Evolutionary conservation across 2,797 vertebrate species (phyloP), one percentile per base, ranked within the genome.

Genomic region (Diplodus sargus): DNA sequence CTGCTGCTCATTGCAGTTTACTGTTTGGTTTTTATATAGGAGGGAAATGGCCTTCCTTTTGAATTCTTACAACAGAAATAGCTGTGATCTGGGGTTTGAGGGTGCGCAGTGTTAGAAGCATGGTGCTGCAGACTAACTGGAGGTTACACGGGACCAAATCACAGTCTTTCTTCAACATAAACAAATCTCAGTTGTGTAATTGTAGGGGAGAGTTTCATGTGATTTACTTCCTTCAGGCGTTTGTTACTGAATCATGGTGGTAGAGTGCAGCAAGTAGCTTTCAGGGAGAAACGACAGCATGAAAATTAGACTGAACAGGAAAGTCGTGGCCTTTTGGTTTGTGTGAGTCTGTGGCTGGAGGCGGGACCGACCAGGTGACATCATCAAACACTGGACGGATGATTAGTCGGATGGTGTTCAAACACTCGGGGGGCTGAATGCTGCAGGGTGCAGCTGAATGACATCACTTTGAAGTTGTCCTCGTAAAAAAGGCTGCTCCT

Each of bases 401-500:
- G 54, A 62, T 58, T 70, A 60, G 64, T 20, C 23, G 13, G 6
- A 7, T 18, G 58, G 15, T 4, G 28, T 34, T 60, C 49, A 34
- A 57, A 57, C 39, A 4, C 56, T 67, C 49, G 20, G 20, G 42
- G 62, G 51, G 67, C 66, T 34, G 3, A 72, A 70, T n/a, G 66
- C 64, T 62, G 7, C 8, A 25, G 65, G 74, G 34, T 57, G 68
- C 68, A 62, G 75, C 78, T 56, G 39, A 76, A 53, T 52, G 39
- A 76, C 69, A 71, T 64, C 66, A 45, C 74, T 85, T 78, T 79
- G 74, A 82, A 78, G 76, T 43, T 22, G 14, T 2, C 4, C 67
- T 82, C 73, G 1, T 80, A 30, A 82, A 39, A 28, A 80, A 71
- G 15, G 22, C 28, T 13, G 57, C 34, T 58, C 53, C 48, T 56